Conservation (phyloP, 2,113 vertebrate genomes). For the Indicator maculatus region DNA sequence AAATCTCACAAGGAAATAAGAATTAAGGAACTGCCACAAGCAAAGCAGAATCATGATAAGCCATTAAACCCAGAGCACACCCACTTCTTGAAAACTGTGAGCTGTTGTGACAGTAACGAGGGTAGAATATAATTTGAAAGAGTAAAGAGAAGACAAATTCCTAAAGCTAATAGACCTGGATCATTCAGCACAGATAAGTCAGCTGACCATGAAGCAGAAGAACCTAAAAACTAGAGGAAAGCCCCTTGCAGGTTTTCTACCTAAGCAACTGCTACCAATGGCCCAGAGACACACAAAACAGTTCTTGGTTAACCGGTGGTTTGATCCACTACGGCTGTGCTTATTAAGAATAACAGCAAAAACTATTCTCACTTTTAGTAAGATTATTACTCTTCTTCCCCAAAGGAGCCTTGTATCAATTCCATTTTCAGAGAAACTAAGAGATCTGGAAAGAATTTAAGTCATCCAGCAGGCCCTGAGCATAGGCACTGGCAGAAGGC, state of each 20-base stretch:
- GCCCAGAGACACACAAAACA: background rate
- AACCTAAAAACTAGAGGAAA: background rate
- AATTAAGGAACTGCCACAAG: slow-evolving; percentile 11
- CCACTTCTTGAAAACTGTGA: slow-evolving; percentile 19
- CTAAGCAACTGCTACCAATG: background rate
- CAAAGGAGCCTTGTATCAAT: background rate
- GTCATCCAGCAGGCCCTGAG: background rate
- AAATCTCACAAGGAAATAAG: background rate
- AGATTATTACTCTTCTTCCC: background rate
- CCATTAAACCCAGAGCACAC: slow-evolving; percentile 6
- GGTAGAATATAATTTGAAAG: background rate
- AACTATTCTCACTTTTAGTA: rapidly evolving
- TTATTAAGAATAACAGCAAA: background rate
- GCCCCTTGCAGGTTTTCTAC: background rate
- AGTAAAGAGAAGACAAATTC: background rate
- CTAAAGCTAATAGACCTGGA: background rate
- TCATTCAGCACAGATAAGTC: background rate
- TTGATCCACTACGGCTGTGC: background rate
- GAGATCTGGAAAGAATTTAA: background rate
- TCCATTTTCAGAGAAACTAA: background rate
- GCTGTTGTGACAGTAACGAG: background rate
- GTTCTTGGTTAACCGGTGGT: background rate
- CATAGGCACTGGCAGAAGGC: background rate
- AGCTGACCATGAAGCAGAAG: background rate
- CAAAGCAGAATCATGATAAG: slow-evolving; percentile 35